Conservation (phyloP, 2,113 vertebrate genomes). For the Leptosomus discolor region DNA sequence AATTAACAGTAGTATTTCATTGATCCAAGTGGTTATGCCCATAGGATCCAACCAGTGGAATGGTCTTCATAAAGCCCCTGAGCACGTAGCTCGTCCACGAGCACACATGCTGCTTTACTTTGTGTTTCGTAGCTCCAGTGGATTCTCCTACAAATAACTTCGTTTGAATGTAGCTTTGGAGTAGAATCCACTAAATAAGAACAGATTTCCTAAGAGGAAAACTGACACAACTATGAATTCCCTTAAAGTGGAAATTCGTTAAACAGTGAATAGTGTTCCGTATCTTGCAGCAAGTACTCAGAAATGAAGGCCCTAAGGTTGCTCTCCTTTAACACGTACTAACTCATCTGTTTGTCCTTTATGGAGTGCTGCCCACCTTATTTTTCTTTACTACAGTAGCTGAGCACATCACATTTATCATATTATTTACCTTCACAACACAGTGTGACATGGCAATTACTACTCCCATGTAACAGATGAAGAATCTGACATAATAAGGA, state of each 20-base stretch:
- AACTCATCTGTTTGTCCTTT: background rate
- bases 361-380: background rate
- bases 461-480: background rate
- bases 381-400: background rate
- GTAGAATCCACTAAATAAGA: background rate
- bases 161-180: background rate
- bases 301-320: background rate
- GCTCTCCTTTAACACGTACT: background rate
- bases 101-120: rapidly evolving
- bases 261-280: background rate
- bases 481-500: background rate
- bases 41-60: background rate
- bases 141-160: background rate
- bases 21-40: background rate
- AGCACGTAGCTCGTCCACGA: rapidly evolving
- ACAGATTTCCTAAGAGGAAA: background rate
- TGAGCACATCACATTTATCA: background rate
- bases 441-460: background rate
- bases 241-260: background rate
- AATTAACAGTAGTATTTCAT: background rate
- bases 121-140: background rate
- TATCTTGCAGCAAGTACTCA: background rate
- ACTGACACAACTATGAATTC: background rate
- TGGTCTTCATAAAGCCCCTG: background rate
- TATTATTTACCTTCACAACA: background rate